phyloP scores from a whole-genome alignment of 2,113 vertebrate genomes.

The Callithrix jacchus region DNA sequence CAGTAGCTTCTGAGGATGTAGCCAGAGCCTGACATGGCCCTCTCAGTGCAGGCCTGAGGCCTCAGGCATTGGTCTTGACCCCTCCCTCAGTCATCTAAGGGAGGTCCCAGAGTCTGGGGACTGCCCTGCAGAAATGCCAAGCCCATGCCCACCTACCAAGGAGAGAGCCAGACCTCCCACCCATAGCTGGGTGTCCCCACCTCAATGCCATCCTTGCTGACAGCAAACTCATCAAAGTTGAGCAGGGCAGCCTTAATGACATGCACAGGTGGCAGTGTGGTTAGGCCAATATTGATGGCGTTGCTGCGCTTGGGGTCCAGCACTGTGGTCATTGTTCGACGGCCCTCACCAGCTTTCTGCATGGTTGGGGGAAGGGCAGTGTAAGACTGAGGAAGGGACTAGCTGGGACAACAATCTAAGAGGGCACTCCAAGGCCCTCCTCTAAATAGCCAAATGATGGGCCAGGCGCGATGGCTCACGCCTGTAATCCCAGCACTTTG shows the following conservation, averaged over 20 bases:
- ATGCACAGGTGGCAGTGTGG: conserved; percentile 91
- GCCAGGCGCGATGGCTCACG: no score
- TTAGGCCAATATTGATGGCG: conserved; percentile 97
- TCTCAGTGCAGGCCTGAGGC: conserved; percentile 47
- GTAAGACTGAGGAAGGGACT: neutral
- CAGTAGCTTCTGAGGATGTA: conserved; percentile 92
- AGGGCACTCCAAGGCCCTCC: neutral
- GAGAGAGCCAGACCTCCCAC: neutral
- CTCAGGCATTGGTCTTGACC: neutral
- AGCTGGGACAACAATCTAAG: neutral
- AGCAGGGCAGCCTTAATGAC: conserved; percentile 95
- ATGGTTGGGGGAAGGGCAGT: conserved; percentile 16
- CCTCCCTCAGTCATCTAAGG: neutral
- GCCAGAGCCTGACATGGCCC: neutral
- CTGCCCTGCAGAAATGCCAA: conserved; percentile 12
- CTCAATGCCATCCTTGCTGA: conserved; percentile 98
- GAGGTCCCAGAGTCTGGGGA: neutral
- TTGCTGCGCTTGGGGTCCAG: conserved; percentile 96
- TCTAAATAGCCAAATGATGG: neutral
- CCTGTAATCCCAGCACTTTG: no score
- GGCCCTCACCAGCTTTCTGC: conserved; percentile 90
- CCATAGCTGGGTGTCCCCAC: conserved; percentile 76
- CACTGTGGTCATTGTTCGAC: conserved; percentile 90
- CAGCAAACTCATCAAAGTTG: conserved; percentile 96
- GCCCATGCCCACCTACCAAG: neutral